phyloP scores from a whole-genome alignment of 37 sponge, comb jelly and placozoan species.

The Oopsacas minuta region DNA sequence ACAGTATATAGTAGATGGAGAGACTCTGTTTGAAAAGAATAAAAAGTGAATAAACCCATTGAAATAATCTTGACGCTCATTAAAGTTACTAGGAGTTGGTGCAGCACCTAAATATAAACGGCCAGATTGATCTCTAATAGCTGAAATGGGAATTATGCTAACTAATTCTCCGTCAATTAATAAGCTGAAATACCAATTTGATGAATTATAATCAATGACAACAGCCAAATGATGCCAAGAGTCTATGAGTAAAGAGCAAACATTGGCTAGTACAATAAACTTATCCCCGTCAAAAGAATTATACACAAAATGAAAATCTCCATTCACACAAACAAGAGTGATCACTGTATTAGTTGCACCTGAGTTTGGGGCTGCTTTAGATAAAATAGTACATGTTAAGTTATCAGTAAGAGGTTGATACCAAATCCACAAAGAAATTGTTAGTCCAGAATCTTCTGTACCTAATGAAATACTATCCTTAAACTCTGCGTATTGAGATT shows the following conservation, averaged over 20 bases:
- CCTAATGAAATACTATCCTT: neutral
- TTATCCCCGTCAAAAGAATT: neutral
- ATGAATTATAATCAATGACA: constrained; percentile 14
- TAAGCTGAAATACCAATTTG: constrained; percentile 23
- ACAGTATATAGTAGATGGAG: constrained; percentile 35
- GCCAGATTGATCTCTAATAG: constrained; percentile 22
- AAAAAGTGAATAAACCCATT: constrained; percentile 40
- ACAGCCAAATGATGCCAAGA: constrained; percentile 58
- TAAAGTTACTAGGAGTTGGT: neutral
- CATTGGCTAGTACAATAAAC: constrained; percentile 21
- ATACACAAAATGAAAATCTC: constrained; percentile 32
- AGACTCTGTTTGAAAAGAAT: constrained; percentile 14
- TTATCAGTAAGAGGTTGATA: neutral
- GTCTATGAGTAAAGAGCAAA: constrained; percentile 26
- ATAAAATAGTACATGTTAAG: constrained; percentile 31
- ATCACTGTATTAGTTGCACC: constrained; percentile 8
- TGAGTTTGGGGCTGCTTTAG: constrained; percentile 14
- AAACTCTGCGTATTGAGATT: constrained; percentile 22
- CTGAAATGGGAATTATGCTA: neutral
- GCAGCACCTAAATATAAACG: constrained; percentile 32
- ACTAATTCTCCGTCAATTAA: constrained; percentile 34
- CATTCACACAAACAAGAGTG: constrained; percentile 22
- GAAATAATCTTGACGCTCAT: constrained; percentile 27
- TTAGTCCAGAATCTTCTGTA: constrained; percentile 1
- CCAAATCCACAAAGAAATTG: constrained; percentile 50